These are phyloP conservation scores for Fistularia tabacaria DNA, from an alignment of 2,797 vertebrate genomes.

Conservation along the genomic window DNA sequence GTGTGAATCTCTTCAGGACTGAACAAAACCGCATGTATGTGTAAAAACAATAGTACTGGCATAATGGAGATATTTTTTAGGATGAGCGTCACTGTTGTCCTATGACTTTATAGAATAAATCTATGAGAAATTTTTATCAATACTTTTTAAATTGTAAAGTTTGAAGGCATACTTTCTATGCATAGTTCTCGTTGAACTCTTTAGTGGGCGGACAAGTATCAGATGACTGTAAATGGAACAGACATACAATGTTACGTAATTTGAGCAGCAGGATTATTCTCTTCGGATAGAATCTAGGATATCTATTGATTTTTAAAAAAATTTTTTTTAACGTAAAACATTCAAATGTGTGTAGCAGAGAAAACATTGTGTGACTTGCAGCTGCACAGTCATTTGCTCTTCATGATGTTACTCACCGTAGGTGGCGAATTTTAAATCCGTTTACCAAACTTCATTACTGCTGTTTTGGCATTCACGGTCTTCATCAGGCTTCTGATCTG, in stretches of 20 bases:
- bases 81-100: neutral
- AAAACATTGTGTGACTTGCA: constrained; percentile 3
- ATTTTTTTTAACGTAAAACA: constrained; percentile 1
- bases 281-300: neutral
- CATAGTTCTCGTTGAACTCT: constrained; percentile 9
- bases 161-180: constrained; percentile 8
- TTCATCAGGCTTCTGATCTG: constrained; percentile 15
- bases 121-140: constrained; percentile 4
- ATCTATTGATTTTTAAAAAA: neutral
- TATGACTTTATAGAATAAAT: constrained; percentile 8
- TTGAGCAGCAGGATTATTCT: constrained; percentile 6
- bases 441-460: constrained; percentile 17
- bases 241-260: constrained; percentile 7
- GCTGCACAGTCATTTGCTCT: constrained; percentile 3
- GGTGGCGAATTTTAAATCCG: constrained; percentile 24
- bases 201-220: constrained; percentile 5
- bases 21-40: too few species aligned
- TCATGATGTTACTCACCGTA: constrained; percentile 5
- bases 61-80: too few species aligned
- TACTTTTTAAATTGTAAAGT: constrained; percentile 9
- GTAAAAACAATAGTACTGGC: too few species aligned
- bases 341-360: constrained; percentile 9
- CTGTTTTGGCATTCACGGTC: constrained; percentile 23
- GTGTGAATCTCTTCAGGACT: too few species aligned
- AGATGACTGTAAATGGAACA: constrained; percentile 8